Base-by-base conservation (phyloP, 1,140 invertebrate genomes). In the Atopsyche davidsoni region DNA sequence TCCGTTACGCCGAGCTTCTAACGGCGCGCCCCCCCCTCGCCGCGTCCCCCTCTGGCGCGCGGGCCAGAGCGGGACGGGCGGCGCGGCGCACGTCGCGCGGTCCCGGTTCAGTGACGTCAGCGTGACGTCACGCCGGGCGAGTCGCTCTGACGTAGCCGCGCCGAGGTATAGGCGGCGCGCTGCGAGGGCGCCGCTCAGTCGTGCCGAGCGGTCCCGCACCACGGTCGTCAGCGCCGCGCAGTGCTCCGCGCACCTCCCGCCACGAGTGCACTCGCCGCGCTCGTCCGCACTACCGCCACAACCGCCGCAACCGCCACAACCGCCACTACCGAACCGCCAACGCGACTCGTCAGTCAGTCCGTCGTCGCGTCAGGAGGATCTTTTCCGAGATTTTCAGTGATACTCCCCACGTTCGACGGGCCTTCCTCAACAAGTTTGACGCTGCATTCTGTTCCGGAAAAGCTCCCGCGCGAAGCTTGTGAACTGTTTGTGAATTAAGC, bases 61-160 rank as follows among this genome's bases (percentile, higher is more conserved):
- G 11, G 28, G 18, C 16, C 14, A 16, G 46, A 39, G 21, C 21
- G 39, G 35, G 32, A 49, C 45, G 36, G 28, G 18, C 11, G 41
- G 18, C 14, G 31, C 62, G 66, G 67, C 68, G 68, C 42, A 13
- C 41, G n/a, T n/a, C n/a, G n/a, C 22, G 67, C 69, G 68, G 69
- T 70, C 68, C 69, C 69, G 69, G 70, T 70, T 28, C 23, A 69
- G 67, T 72, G 68, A 72, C 70, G 70, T 72, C 66, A 62, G 63
- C 32, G 43, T 68, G 68, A 73, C 70, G 70, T 73, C 65, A 53
- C 51, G 24, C 24, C 10, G 16, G 38, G 53, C 35, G 45, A 47
- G 60, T 60, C 41, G 46, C 55, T 56, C 67, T 72, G 71, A 73
- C 71, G 71, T 73, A 69, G 53, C 59, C 50, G 48, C 61, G 65